phyloP scores from a whole-genome alignment of 64 coral and sea anemone genomes.

The Pocillopora verrucosa region DNA sequence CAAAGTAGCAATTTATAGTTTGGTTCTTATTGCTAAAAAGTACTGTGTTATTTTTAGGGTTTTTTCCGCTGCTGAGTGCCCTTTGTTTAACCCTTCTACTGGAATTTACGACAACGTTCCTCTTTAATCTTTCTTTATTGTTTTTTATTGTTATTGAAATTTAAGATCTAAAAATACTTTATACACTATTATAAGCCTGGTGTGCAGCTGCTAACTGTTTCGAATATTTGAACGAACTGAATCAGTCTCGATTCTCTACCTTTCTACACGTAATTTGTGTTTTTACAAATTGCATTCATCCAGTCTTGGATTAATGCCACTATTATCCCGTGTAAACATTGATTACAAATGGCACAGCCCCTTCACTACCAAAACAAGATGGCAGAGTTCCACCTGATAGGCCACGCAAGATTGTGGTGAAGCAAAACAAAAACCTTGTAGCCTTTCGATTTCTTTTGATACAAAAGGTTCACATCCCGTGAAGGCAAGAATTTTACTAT shows the following conservation, averaged over 20 bases:
- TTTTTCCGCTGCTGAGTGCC: background rate
- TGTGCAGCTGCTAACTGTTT: background rate
- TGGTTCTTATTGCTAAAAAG: background rate
- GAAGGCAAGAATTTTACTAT: background rate
- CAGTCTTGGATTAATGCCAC: slow-evolving; percentile 37
- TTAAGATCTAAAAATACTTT: background rate
- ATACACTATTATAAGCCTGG: background rate
- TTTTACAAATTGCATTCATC: background rate
- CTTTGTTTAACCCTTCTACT: background rate
- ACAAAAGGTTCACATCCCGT: background rate
- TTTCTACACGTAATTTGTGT: background rate
- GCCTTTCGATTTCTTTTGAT: background rate
- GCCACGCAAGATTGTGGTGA: background rate
- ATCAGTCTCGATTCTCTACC: background rate
- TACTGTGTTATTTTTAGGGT: background rate
- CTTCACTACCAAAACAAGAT: slow-evolving; percentile 14
- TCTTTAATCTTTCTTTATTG: background rate
- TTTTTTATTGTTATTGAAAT: background rate
- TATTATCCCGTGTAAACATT: slow-evolving; percentile 37
- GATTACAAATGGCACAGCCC: background rate
- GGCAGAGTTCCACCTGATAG: background rate
- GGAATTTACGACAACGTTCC: background rate
- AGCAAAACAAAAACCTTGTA: background rate
- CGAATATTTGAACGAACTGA: background rate
- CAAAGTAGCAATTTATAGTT: no score